Evolutionary conservation across 2,797 vertebrate species (phyloP).

Genomic region (Molossus molossus): DNA sequence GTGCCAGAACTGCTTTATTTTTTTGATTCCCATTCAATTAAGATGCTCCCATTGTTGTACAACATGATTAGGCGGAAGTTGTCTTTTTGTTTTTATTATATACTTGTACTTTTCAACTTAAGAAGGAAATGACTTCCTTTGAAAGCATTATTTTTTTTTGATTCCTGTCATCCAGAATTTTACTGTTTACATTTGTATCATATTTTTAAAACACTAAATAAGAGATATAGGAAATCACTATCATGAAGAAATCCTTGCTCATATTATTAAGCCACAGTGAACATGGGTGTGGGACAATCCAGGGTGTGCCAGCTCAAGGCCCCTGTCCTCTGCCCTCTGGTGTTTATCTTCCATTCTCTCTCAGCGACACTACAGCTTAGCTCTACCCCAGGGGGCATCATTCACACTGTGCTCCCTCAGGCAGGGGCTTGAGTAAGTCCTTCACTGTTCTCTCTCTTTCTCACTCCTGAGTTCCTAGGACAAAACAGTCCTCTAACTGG

Average conservation of each 20-base stretch:
- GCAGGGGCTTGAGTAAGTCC: background rate
- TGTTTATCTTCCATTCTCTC: background rate
- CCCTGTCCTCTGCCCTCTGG: background rate
- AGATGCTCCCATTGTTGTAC: constrained; percentile 78
- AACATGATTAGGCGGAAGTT: constrained; percentile 85
- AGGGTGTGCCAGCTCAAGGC: background rate
- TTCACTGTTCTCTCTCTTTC: background rate
- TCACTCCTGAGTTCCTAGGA: background rate
- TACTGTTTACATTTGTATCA: constrained; percentile 60
- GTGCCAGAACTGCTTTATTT: constrained; percentile 79
- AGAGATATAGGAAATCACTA: constrained; percentile 21
- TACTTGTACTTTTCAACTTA: constrained; percentile 87
- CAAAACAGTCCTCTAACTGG: background rate
- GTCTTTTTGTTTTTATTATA: constrained; percentile 85
- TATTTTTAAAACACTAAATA: constrained; percentile 50
- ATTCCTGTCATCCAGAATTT: constrained; percentile 75
- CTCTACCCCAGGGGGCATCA: background rate
- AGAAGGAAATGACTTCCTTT: constrained; percentile 84
- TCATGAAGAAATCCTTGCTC: constrained; percentile 4
- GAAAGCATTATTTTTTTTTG: constrained; percentile 86
- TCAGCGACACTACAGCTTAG: background rate
- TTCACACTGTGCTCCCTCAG: background rate
- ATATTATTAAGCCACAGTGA: background rate
- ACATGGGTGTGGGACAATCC: background rate
- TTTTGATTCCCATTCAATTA: constrained; percentile 83